phyloP scores from a whole-genome alignment of 2,113 vertebrate species.

The Ondatra zibethicus region DNA sequence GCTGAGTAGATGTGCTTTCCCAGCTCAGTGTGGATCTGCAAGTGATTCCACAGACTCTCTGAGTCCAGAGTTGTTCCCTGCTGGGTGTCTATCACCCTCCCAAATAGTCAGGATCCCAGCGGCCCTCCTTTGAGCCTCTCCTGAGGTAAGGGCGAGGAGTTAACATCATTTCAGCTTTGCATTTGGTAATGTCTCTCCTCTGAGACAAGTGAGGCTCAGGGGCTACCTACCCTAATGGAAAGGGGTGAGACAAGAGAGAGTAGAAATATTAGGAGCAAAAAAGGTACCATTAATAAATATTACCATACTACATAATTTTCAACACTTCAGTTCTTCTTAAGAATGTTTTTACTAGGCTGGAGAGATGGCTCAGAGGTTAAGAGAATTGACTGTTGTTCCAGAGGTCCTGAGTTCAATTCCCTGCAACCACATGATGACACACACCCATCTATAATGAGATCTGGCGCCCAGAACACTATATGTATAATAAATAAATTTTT shows the following conservation, averaged over 20 bases:
- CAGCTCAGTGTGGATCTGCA: neutral
- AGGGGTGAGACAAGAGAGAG: fast-evolving
- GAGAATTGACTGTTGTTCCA: too few relatives aligned
- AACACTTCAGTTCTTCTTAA: neutral
- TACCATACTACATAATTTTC: neutral
- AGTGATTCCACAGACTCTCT: neutral
- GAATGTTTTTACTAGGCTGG: neutral
- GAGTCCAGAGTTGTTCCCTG: neutral
- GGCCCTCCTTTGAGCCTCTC: neutral
- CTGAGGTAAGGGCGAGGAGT: neutral
- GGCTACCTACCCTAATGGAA: neutral
- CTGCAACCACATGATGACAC: too few relatives aligned
- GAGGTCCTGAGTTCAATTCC: too few relatives aligned
- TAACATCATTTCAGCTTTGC: constrained; percentile 15
- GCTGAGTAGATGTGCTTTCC: neutral
- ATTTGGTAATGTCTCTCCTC: neutral
- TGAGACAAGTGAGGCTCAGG: neutral
- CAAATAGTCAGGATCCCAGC: neutral
- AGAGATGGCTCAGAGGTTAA: too few relatives aligned
- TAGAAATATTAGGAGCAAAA: neutral
- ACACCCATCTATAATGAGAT: too few relatives aligned
- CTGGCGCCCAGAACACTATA: too few relatives aligned
- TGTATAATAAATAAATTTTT: too few relatives aligned
- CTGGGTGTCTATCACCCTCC: neutral
- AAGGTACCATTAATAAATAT: constrained; percentile 25